Conservation (phyloP, 2,113 vertebrate species). For the Entomyzon cyanotis region DNA sequence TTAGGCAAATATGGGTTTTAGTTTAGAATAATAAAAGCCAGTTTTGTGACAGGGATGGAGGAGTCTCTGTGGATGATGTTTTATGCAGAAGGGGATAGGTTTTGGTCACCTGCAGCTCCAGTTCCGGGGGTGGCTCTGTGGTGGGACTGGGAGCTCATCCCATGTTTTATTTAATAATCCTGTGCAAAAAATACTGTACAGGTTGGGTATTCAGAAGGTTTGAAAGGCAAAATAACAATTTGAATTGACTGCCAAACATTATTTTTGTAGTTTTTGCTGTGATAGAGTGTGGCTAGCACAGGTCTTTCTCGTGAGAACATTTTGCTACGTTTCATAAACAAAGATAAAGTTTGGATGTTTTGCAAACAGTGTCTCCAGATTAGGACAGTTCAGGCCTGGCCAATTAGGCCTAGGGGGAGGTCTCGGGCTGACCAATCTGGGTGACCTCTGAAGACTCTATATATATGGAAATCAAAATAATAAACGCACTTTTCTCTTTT, state of each 20-base stretch:
- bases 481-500: too few relatives aligned
- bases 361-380: too few relatives aligned
- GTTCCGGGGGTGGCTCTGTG: background rate
- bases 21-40: background rate
- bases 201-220: background rate
- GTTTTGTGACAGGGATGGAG: background rate
- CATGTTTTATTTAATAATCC: conserved; percentile 17
- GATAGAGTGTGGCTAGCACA: too few relatives aligned
- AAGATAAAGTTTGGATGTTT: too few relatives aligned
- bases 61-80: background rate
- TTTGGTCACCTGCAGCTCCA: background rate
- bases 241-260: background rate
- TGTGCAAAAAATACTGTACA: background rate
- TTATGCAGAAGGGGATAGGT: background rate
- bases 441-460: too few relatives aligned
- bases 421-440: too few relatives aligned
- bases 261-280: background rate
- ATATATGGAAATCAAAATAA: too few relatives aligned
- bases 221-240: background rate
- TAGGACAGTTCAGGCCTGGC: too few relatives aligned
- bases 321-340: too few relatives aligned
- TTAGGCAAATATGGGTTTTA: background rate
- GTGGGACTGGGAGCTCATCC: background rate
- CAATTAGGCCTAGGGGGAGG: too few relatives aligned
- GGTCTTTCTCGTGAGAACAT: too few relatives aligned